Evolutionary conservation across 2,113 vertebrate species (phyloP).

Genomic region (Fregetta grallaria): DNA sequence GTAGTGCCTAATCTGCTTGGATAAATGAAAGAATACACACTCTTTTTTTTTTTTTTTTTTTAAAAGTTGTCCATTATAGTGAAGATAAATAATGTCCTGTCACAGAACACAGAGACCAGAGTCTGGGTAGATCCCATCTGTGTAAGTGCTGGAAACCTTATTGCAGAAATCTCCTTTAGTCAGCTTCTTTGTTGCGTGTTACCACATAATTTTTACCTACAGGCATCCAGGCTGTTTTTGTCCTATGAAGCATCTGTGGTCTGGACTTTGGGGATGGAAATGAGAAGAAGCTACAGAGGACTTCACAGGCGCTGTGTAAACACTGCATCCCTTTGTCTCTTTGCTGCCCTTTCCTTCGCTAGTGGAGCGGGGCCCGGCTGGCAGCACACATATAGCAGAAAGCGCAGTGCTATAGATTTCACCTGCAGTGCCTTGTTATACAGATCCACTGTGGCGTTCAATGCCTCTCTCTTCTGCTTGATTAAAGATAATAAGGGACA

Average conservation of each 20-base stretch:
- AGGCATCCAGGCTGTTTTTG: background rate
- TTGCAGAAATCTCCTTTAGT: conserved; percentile 31
- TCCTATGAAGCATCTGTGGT: background rate
- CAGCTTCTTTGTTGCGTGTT: background rate
- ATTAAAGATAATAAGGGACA: conserved; percentile 48
- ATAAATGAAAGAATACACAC: background rate
- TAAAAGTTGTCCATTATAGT: background rate
- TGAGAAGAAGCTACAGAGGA: background rate
- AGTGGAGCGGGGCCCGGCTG: background rate
- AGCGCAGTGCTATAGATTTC: background rate
- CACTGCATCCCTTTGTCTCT: conserved; percentile 1
- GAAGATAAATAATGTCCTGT: conserved; percentile 21
- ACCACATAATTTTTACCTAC: conserved; percentile 25
- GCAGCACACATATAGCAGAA: background rate
- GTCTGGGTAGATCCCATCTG: background rate
- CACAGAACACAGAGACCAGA: background rate
- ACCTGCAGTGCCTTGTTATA: conserved; percentile 2
- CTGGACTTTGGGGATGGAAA: background rate
- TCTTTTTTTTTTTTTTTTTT: background rate
- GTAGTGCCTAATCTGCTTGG: background rate
- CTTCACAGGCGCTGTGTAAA: background rate
- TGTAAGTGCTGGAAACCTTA: background rate
- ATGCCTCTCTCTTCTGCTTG: background rate
- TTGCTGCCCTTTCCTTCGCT: background rate
- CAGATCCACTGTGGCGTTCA: background rate